phyloP scores from a whole-genome alignment of 2,797 vertebrate genomes.

The Spatula versicolor region DNA sequence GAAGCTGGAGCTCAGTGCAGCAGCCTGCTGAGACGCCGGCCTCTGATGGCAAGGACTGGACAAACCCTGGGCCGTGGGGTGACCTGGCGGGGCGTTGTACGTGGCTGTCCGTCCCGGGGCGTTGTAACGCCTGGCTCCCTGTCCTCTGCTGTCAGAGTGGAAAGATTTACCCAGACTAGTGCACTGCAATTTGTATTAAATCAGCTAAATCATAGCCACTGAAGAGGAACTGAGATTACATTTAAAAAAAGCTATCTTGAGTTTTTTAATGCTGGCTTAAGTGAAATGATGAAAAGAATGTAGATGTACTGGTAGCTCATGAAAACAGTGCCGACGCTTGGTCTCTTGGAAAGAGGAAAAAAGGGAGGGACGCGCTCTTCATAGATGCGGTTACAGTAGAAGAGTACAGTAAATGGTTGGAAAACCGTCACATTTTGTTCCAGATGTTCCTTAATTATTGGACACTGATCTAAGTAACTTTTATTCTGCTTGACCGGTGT shows the following conservation, averaged over 20 bases:
- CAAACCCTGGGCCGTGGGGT: neutral
- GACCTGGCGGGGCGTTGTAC: neutral
- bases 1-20: neutral
- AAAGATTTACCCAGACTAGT: neutral
- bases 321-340: slow-evolving; percentile 46
- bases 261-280: neutral
- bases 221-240: slow-evolving; percentile 26
- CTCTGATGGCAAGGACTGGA: neutral
- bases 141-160: neutral
- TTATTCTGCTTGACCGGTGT: neutral
- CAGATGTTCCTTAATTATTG: neutral
- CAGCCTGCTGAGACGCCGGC: neutral
- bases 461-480: neutral
- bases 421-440: neutral
- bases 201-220: neutral
- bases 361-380: neutral
- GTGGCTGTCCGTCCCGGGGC: neutral
- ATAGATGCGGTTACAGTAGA: neutral
- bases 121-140: neutral
- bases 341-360: neutral
- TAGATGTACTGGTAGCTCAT: slow-evolving; percentile 19
- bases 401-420: neutral
- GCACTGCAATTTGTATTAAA: neutral
- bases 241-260: slow-evolving; percentile 41
- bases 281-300: slow-evolving; percentile 47